These are phyloP conservation scores for Bombycilla garrulus DNA, from an alignment of 2,113 vertebrate genomes.

Conservation along the genomic window DNA sequence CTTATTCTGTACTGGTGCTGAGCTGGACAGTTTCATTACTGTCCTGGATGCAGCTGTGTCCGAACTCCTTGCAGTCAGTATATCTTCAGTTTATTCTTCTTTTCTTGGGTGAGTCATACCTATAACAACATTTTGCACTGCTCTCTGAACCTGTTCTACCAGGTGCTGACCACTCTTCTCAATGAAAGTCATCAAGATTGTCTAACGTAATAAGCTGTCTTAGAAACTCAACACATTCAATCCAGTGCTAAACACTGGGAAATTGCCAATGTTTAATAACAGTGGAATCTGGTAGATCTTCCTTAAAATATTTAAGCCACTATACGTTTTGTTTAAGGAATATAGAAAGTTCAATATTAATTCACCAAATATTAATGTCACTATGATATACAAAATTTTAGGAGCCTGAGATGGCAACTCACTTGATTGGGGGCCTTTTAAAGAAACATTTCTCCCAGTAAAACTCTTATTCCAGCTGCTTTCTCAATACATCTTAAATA, in stretches of 20 bases:
- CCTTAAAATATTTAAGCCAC: not conserved
- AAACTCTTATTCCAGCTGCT: not conserved
- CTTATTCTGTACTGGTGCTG: not conserved
- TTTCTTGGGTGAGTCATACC: not conserved
- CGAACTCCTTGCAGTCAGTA: not conserved
- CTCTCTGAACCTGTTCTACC: not conserved
- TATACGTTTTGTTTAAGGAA: not conserved
- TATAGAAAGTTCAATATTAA: not conserved
- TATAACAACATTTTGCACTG: not conserved
- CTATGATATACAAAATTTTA: not conserved
- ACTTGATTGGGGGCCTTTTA: not conserved
- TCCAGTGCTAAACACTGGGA: not conserved
- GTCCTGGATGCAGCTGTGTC: not conserved
- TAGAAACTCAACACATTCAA: not conserved
- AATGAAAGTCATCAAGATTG: not conserved
- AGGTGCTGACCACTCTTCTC: not conserved
- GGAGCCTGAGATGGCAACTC: not conserved
- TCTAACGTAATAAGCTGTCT: not conserved
- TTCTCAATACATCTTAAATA: not conserved
- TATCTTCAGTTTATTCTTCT: not conserved
- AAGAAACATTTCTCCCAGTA: not conserved
- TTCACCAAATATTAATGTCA: not conserved
- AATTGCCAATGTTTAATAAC: not conserved
- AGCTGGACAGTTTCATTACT: not conserved
- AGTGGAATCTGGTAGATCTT: not conserved